Evolutionary conservation across 2,113 vertebrate genomes (phyloP), one percentile per base, ranked within the genome.

Genomic region (Tragelaphus scriptus): DNA sequence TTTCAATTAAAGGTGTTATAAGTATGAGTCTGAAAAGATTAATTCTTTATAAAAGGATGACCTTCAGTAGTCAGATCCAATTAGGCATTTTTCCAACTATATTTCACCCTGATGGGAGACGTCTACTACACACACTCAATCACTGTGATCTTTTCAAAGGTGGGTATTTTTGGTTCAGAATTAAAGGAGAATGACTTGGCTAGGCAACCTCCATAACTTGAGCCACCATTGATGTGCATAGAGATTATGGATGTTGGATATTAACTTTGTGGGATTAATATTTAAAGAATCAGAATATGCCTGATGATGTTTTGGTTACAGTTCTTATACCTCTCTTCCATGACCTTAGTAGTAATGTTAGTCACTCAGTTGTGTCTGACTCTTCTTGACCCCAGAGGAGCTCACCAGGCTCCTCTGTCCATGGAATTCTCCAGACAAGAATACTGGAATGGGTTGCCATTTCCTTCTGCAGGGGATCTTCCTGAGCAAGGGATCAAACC

Each of bases 1-100:
- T 97, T 98, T 98, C 93, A 97, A 97, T 98, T 98, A 97, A 98
- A 98, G 95, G 97, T 98, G 98, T 90, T 98, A 98, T 98, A 98
- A 97, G 92, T 95, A 92, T 94, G 90, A 91, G 75, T 82, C 95
- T 95, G 94, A 96, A 97, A 96, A 97, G 97, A 98, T 98, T 98
- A 98, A 97, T 98, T 97, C 97, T 94, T 93, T 96, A 93, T 97
- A 95, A 98, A 97, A 95, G 97, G 63, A 97, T 97, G 98, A 98
- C 97, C 97, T 98, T 98, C 97, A 97, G 89, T 98, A 96, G 96
- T 97, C 98, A 95, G 90, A 95, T 87, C 58, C 97, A 97, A 94
- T 98, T 98, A 98, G 97, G 97, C 96, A 77, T 85, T 97, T 98
- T 97, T 90, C 97, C 97, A 98, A 80, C 89, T 82, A 84, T 97